Evolutionary conservation across 2,888 invertebrate species (phyloP).

Genomic region (Cancer borealis): DNA sequence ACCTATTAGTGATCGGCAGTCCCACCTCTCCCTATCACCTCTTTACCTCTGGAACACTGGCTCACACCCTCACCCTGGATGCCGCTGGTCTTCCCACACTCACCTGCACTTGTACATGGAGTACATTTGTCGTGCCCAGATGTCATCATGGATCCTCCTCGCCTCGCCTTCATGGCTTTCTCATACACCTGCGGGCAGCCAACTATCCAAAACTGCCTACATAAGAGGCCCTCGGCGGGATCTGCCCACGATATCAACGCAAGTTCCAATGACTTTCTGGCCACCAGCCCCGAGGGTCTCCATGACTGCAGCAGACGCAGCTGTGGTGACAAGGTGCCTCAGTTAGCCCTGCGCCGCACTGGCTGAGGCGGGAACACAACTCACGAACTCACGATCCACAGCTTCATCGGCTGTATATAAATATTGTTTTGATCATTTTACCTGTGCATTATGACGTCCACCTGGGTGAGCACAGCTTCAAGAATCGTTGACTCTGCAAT

Average conservation of each 20-base stretch:
- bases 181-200: slow-evolving; percentile 1
- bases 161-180: not conserved
- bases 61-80: not conserved
- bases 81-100: not conserved
- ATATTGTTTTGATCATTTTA: not conserved
- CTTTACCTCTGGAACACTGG: not conserved
- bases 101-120: not conserved
- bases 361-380: not conserved
- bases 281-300: not conserved
- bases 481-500: not conserved
- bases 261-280: not conserved
- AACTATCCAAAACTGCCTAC: not conserved
- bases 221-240: not conserved
- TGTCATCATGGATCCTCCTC: slow-evolving; percentile 8
- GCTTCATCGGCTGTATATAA: not conserved
- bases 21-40: not conserved
- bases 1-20: not conserved
- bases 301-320: not conserved
- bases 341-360: not conserved
- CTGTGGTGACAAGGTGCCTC: not conserved
- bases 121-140: not conserved
- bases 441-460: not conserved
- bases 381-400: not conserved
- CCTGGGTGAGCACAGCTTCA: not conserved
- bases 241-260: not conserved